Evolutionary conservation across 2,888 invertebrate genomes (phyloP).

Genomic region (Ernsta delagoae): DNA sequence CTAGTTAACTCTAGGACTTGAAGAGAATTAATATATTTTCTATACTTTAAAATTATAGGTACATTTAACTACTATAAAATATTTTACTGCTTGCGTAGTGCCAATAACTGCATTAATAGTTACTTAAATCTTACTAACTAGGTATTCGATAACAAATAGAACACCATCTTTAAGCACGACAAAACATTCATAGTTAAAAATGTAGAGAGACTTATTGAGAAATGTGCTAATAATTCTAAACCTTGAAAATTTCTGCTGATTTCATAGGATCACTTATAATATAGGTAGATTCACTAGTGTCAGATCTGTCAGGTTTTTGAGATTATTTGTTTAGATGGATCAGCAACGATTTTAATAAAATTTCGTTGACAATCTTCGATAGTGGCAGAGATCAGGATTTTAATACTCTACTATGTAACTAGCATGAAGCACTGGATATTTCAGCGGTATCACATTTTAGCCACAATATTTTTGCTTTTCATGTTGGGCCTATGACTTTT

Average conservation of each 20-base stretch:
- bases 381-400: conserved; percentile 73
- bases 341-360: conserved; percentile 56
- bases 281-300: conserved; percentile 66
- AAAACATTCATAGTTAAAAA: conserved; percentile 86
- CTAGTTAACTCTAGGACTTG: conserved; percentile 58
- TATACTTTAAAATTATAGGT: conserved; percentile 46
- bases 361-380: conserved; percentile 81
- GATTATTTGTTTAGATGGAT: conserved; percentile 62
- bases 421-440: conserved; percentile 76
- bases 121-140: conserved; percentile 82
- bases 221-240: conserved; percentile 85
- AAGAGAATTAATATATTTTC: conserved; percentile 56
- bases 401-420: conserved; percentile 65
- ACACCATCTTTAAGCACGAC: conserved; percentile 86
- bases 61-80: conserved; percentile 52
- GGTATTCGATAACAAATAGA: conserved; percentile 85
- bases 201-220: conserved; percentile 86
- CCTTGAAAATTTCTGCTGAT: conserved; percentile 70
- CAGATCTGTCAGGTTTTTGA: conserved; percentile 75
- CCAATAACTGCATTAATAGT: conserved; percentile 84
- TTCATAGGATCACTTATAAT: conserved; percentile 53
- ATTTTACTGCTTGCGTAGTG: conserved; percentile 71
- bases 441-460: conserved; percentile 77
- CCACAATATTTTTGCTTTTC: conserved; percentile 60
- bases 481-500: conserved; percentile 57